These are phyloP conservation scores for Gadus chalcogrammus DNA, from an alignment of 2,113 vertebrate species.

Conservation along the genomic window DNA sequence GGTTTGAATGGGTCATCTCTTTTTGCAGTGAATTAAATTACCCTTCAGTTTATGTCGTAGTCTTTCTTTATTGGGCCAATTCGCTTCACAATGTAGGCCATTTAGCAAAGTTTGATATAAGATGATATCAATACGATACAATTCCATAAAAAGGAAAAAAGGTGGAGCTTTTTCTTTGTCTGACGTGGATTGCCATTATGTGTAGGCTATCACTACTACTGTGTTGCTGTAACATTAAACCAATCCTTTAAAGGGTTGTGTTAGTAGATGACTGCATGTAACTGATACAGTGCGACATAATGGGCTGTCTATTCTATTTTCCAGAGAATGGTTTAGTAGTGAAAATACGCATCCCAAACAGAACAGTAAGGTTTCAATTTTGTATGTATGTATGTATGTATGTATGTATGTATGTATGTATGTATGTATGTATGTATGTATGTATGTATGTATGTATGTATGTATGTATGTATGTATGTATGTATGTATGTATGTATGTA, in stretches of 20 bases:
- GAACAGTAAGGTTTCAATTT: conserved; percentile 55
- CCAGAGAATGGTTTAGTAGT: conserved; percentile 62
- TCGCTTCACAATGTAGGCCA: conserved; percentile 83
- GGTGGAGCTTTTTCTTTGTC: conserved; percentile 7
- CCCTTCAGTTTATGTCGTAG: conserved; percentile 96
- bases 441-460: background rate
- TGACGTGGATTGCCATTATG: conserved; percentile 41
- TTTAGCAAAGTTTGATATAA: conserved; percentile 70
- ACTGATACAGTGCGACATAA: conserved; percentile 64
- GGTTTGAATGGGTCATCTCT: background rate
- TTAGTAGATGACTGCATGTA: conserved; percentile 70
- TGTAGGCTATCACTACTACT: conserved; percentile 61
- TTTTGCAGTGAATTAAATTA: conserved; percentile 65
- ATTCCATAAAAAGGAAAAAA: conserved; percentile 16
- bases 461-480: too few species aligned
- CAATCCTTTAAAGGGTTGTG: conserved; percentile 63
- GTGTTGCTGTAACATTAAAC: conserved; percentile 56
- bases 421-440: conserved; percentile 7
- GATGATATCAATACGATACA: conserved; percentile 22
- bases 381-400: conserved; percentile 33
- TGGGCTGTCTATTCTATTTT: conserved; percentile 63
- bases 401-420: conserved; percentile 24
- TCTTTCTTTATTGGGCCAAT: conserved; percentile 91
- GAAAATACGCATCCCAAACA: conserved; percentile 62
- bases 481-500: too few species aligned